Percentiles rank a stretch among this genome's conserved stretches.
phyloP scores from a whole-genome alignment of 2,797 vertebrate species.

The Malacoraja senta region DNA sequence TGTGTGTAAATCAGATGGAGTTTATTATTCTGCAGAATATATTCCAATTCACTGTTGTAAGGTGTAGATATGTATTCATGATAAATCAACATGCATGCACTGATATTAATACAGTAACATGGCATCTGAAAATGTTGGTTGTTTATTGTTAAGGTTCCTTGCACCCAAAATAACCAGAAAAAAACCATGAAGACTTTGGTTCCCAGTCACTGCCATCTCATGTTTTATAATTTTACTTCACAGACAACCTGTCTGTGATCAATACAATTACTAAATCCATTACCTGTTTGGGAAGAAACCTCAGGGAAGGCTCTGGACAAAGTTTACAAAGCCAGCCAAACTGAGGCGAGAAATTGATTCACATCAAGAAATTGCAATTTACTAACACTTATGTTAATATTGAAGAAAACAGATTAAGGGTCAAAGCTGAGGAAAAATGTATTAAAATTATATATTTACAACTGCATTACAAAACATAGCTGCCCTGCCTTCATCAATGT shows the following conservation, averaged over 20 bases:
- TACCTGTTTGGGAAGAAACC: not conserved
- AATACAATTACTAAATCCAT: not conserved
- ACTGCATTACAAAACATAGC: too few species aligned
- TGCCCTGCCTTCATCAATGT: too few species aligned
- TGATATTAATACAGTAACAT: not conserved
- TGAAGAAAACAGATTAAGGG: not conserved
- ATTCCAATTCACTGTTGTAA: not conserved
- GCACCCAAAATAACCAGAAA: not conserved
- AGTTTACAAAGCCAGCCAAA: not conserved
- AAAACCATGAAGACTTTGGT: not conserved
- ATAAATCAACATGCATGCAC: not conserved
- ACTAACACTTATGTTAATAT: not conserved
- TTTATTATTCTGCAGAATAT: not conserved
- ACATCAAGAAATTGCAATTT: not conserved
- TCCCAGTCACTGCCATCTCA: not conserved
- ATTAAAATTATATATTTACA: too few species aligned
- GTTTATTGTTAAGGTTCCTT: not conserved
- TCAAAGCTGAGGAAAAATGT: not conserved
- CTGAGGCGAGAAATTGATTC: not conserved
- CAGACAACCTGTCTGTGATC: not conserved
- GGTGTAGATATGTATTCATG: not conserved
- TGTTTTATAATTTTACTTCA: not conserved
- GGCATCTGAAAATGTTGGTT: not conserved
- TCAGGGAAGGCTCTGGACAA: not conserved
- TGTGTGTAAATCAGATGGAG: not conserved